Conservation (phyloP, 2,797 vertebrate species). For the Gymnoscopelus braueri region DNA sequence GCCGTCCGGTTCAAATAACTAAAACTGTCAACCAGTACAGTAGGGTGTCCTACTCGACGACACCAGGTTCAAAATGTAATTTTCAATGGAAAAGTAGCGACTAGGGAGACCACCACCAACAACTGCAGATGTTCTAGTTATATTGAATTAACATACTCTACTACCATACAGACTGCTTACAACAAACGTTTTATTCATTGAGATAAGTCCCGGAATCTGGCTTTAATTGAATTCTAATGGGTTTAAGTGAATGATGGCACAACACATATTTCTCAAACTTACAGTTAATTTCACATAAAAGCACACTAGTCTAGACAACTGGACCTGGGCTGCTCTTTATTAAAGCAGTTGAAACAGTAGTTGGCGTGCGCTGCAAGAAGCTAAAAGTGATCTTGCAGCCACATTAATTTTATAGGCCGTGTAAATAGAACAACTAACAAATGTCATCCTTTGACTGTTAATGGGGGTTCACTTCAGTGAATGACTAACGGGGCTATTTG, state of each 20-base stretch:
- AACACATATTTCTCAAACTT: slow-evolving; percentile 40
- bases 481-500: slow-evolving; percentile 30
- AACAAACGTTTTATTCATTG: too few relatives aligned
- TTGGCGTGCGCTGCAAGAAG: slow-evolving; percentile 55
- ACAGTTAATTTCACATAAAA: slow-evolving; percentile 45
- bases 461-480: slow-evolving; percentile 38
- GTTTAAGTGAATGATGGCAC: slow-evolving; percentile 36
- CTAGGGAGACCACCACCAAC: too few relatives aligned
- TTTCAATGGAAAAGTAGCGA: too few relatives aligned
- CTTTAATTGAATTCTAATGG: slow-evolving; percentile 32
- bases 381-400: slow-evolving; percentile 40
- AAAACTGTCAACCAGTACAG: too few relatives aligned
- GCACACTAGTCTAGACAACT: slow-evolving; percentile 58
- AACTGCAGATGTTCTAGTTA: too few relatives aligned
- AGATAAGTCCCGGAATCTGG: too few relatives aligned
- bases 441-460: slow-evolving; percentile 49
- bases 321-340: slow-evolving; percentile 48
- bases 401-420: slow-evolving; percentile 60
- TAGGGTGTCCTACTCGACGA: too few relatives aligned
- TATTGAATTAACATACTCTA: too few relatives aligned
- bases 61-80: too few relatives aligned
- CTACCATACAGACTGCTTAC: too few relatives aligned
- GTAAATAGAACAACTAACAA: slow-evolving; percentile 56
- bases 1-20: too few relatives aligned
- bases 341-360: slow-evolving; percentile 44